These are phyloP conservation scores for Gallinago solitaria DNA, from an alignment of 2,797 vertebrate genomes.

Conservation along the genomic window DNA sequence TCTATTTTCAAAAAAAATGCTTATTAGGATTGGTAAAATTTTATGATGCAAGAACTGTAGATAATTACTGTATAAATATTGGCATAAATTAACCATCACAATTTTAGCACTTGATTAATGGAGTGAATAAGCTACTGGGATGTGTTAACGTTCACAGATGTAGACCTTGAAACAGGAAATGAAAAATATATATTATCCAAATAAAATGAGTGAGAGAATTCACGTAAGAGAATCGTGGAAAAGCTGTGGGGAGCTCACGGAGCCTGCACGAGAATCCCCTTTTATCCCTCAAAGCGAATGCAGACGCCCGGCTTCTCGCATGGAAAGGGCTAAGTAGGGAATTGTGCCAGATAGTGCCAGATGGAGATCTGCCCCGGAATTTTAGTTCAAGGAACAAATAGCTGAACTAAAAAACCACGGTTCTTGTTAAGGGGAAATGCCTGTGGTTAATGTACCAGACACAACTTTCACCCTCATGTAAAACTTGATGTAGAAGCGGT, in stretches of 20 bases:
- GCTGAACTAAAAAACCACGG: background rate
- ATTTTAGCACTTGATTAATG: constrained; percentile 39
- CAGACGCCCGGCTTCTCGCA: background rate
- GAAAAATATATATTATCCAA: background rate
- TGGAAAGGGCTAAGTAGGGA: background rate
- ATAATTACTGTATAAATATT: constrained; percentile 30
- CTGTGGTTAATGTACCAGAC: background rate
- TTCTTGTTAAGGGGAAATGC: background rate
- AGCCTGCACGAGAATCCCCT: background rate
- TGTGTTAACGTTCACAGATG: background rate
- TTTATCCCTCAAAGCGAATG: background rate
- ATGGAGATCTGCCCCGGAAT: background rate
- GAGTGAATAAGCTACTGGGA: background rate
- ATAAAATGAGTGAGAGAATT: background rate
- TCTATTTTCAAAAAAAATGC: background rate
- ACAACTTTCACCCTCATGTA: background rate
- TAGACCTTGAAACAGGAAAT: background rate
- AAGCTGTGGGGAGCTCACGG: accelerated
- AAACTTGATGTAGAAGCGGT: background rate
- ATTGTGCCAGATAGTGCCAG: background rate
- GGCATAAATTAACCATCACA: constrained; percentile 3
- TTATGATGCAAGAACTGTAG: background rate
- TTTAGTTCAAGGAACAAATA: background rate
- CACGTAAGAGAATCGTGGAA: background rate
- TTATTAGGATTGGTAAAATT: background rate